phyloP scores from a whole-genome alignment of 2,797 vertebrate species.

The Eulemur albifrons region DNA sequence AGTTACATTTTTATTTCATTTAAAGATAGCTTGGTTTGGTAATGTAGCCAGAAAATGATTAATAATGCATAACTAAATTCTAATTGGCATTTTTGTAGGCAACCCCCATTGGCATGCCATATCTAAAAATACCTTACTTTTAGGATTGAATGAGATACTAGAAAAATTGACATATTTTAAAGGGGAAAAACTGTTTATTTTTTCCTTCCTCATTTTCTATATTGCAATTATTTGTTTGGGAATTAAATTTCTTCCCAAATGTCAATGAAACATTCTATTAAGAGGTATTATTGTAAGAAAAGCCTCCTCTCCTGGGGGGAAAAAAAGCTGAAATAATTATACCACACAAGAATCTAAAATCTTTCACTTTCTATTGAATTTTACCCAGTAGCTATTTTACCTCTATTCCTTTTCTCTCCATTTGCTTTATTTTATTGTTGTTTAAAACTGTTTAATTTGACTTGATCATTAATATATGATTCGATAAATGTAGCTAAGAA shows the following conservation, averaged over 20 bases:
- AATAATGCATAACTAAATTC: constrained; percentile 3
- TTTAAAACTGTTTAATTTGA: constrained; percentile 71
- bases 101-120: not conserved
- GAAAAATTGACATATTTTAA: constrained; percentile 22
- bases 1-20: not conserved
- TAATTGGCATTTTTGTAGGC: not conserved
- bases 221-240: constrained; percentile 37
- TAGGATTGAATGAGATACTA: not conserved
- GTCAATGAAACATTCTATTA: constrained; percentile 35
- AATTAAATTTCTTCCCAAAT: constrained; percentile 70
- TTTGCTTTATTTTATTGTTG: constrained; percentile 61
- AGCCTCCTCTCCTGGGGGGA: not conserved
- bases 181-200: not conserved
- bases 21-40: constrained; percentile 9
- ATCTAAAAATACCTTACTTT: constrained; percentile 11
- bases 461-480: constrained; percentile 68
- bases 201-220: constrained; percentile 43
- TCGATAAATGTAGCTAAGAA: constrained; percentile 62
- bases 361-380: constrained; percentile 25
- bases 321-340: constrained; percentile 71
- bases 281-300: constrained; percentile 69
- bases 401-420: constrained; percentile 35
- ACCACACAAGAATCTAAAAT: constrained; percentile 57
- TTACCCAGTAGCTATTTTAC: not conserved
- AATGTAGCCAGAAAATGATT: constrained; percentile 3